Base-by-base conservation (phyloP, 2,113 vertebrate genomes). In the Hoplias malabaricus region DNA sequence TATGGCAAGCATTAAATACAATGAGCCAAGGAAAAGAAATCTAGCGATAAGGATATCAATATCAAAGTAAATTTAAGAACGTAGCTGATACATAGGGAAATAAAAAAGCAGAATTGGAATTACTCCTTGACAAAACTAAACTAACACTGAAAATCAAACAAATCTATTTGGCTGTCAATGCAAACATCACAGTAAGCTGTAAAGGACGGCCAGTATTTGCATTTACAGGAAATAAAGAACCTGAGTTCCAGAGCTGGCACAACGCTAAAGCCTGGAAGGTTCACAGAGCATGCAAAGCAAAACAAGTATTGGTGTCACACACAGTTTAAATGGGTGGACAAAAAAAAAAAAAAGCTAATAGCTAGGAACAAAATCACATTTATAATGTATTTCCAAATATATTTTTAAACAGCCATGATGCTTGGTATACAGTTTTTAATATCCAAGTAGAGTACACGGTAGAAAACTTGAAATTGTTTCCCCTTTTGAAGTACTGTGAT, bases 101-200 rank as follows among this genome's bases (percentile, higher is more conserved):
- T 42, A 57, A 10, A 65, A 34, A 75, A n/a, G n/a, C 53, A 12
- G 62, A 42, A 13, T 48, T 31, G 57, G 31, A 56, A 65, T 72
- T 76, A n/a, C 33, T 16, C 19, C 34, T 16, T 23, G 59, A 29
- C 27, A 36, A 40, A 72, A 38, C 72, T 13, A 68, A 69, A 62
- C 53, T 4, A 50, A 67, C 31, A 14, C 50, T 70, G 8, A 56
- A 38, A 67, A 73, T 69, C 42, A 73, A 40, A 65, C 40, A 61
- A 13, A 21, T 42, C 14, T 57, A 57, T 61, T 38, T 40, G 33
- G 23, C 40, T 50, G 38, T 50, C 43, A 72, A 50, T 48, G 61
- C 48, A 72, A 77, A 77, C 34, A 23, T 57, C 40, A 23, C 50
- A 76, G 66, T 65, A 50, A 40, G 29, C 61, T 76, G 48, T 56